These are phyloP conservation scores for Malurus alboscapulatus DNA, from an alignment of 2,113 vertebrate genomes.

Conservation along the genomic window DNA sequence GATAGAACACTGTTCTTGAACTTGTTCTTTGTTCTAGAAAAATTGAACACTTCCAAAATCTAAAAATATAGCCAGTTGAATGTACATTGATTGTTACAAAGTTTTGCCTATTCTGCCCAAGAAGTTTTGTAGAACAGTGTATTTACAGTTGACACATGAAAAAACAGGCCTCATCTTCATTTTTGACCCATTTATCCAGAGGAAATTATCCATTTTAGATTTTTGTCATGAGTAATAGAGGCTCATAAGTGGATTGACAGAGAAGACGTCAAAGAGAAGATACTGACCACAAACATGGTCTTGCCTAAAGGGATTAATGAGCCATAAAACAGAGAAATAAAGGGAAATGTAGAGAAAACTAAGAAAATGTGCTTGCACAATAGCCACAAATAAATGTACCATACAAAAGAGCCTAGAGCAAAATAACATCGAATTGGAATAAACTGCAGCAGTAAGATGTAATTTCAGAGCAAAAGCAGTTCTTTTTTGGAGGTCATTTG, in stretches of 20 bases:
- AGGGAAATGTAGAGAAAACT: not conserved
- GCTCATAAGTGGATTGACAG: not conserved
- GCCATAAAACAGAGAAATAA: not conserved
- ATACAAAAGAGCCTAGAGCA: not conserved
- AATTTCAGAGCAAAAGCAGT: not conserved
- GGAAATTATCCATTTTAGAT: not conserved
- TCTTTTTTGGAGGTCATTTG: slow-evolving; percentile 2
- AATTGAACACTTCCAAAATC: not conserved
- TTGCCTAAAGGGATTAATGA: not conserved
- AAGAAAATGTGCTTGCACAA: not conserved
- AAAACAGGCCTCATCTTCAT: not conserved
- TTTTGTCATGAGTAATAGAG: not conserved
- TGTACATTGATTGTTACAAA: not conserved
- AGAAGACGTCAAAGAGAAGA: not conserved
- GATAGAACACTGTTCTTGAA: not conserved
- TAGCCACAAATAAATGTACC: slow-evolving; percentile 13
- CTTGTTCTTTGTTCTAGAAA: not conserved
- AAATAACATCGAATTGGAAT: slow-evolving; percentile 13
- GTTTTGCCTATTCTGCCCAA: not conserved
- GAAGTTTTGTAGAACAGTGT: not conserved
- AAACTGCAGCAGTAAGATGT: not conserved
- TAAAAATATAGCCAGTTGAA: not conserved
- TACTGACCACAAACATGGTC: not conserved
- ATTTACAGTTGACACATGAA: not conserved
- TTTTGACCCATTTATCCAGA: not conserved